These are phyloP conservation scores for Heliconius eleuchia DNA, from an alignment of 1,140 invertebrate species.

Conservation along the genomic window DNA sequence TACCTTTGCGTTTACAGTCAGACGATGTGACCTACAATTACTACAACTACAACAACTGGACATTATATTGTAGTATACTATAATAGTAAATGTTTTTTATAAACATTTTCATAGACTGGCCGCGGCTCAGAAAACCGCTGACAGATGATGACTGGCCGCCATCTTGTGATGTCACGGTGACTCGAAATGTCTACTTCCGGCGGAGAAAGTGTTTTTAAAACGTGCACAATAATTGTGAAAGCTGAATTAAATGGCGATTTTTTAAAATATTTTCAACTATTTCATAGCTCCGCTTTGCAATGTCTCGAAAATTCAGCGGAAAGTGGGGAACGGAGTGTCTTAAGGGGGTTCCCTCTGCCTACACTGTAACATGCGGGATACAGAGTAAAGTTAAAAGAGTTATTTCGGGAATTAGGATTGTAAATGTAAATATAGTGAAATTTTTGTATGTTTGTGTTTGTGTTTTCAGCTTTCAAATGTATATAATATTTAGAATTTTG, in stretches of 20 bases:
- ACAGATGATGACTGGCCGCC: constrained; percentile 52
- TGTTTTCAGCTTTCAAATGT: no score
- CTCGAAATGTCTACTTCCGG: constrained; percentile 43
- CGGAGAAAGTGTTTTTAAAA: constrained; percentile 51
- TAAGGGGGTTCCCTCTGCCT: neutral
- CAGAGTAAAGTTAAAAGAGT: no score
- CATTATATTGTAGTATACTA: neutral
- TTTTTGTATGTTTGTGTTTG: no score
- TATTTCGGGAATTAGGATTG: no score
- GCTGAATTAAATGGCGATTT: constrained; percentile 38
- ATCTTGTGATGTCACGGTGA: constrained; percentile 57
- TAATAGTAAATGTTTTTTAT: constrained; percentile 10
- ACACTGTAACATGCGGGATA: no score
- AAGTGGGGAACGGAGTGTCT: neutral
- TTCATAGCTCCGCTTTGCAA: no score
- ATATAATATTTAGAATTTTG: no score
- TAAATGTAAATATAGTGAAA: no score
- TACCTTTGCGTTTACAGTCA: no score
- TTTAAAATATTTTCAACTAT: neutral
- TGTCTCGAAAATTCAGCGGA: no score
- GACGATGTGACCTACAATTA: no score
- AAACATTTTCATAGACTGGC: constrained; percentile 9
- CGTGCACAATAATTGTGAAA: constrained; percentile 56
- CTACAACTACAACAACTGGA: no score
- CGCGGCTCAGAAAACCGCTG: constrained; percentile 44